Percentiles rank a stretch among this genome's conserved stretches.
phyloP scores from a whole-genome alignment of 1,140 invertebrate species.

The Lerema accius region DNA sequence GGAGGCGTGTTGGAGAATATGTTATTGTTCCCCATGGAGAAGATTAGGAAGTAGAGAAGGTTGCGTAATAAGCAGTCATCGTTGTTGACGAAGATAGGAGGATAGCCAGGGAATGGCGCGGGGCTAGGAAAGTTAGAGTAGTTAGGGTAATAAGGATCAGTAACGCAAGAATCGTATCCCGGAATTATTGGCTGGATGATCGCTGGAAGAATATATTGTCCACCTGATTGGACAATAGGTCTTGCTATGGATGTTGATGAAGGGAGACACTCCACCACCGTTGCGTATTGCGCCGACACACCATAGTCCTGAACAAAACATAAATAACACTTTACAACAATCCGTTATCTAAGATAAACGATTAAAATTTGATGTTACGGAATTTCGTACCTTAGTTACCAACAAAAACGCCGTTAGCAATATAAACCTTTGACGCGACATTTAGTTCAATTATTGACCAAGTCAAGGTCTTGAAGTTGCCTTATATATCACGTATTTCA shows the following conservation, averaged over 20 bases:
- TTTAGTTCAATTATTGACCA: constrained; percentile 51
- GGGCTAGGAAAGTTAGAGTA: constrained; percentile 10
- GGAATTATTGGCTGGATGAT: constrained; percentile 47
- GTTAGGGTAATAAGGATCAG: constrained; percentile 22
- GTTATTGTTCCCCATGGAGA: constrained; percentile 46
- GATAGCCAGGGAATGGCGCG: constrained; percentile 29
- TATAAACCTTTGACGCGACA: constrained; percentile 45
- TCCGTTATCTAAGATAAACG: too few species aligned
- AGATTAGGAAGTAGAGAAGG: constrained; percentile 56
- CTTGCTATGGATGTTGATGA: constrained; percentile 35
- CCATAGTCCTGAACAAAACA: constrained; percentile 39
- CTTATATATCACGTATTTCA: constrained; percentile 66
- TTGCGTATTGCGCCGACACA: constrained; percentile 41
- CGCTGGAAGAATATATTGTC: constrained; percentile 54
- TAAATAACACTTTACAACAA: neutral
- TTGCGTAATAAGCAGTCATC: constrained; percentile 47
- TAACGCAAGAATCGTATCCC: constrained; percentile 13
- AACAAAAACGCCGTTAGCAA: constrained; percentile 41
- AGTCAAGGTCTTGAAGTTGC: constrained; percentile 40
- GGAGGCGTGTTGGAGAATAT: neutral
- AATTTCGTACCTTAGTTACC: constrained; percentile 41
- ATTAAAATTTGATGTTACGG: too few species aligned
- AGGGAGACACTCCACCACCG: constrained; percentile 37
- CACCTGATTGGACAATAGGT: constrained; percentile 43
- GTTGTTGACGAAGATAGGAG: constrained; percentile 45